Conservation (phyloP, 2,888 invertebrate genomes). For the Dolichomitus sp. region DNA sequence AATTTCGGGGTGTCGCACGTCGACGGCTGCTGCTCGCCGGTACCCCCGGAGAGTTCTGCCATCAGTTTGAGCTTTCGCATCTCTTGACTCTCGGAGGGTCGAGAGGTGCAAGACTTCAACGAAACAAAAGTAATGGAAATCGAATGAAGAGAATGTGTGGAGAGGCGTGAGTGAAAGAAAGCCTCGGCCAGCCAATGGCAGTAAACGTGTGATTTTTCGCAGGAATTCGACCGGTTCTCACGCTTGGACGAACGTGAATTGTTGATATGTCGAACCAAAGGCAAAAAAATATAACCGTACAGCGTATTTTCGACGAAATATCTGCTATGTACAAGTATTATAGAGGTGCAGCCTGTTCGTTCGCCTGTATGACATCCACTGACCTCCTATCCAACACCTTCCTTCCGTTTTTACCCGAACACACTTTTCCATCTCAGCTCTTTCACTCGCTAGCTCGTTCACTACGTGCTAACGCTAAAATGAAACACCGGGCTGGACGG, state of each 20-base stretch:
- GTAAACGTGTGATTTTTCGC: conserved; percentile 24
- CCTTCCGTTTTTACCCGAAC: neutral
- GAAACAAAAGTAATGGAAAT: conserved; percentile 49
- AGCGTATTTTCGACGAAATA: conserved; percentile 18
- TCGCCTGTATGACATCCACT: conserved; percentile 26
- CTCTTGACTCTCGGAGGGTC: neutral
- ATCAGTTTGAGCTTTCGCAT: neutral
- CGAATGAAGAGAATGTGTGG: neutral
- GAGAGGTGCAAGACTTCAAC: neutral
- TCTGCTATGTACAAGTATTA: conserved; percentile 10
- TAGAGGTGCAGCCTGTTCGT: conserved; percentile 25
- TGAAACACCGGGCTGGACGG: conserved; percentile 39
- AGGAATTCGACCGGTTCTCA: neutral
- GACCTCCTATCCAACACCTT: too few species aligned
- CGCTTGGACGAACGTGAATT: conserved; percentile 41
- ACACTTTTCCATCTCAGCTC: conserved; percentile 40
- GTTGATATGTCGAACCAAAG: conserved; percentile 13
- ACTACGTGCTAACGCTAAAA: conserved; percentile 31
- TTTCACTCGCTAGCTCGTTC: conserved; percentile 11
- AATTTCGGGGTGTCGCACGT: conserved; percentile 20
- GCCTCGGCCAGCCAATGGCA: conserved; percentile 7
- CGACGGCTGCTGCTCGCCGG: neutral
- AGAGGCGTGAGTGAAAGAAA: conserved; percentile 16
- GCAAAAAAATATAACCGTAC: conserved; percentile 10
- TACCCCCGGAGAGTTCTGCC: neutral